Evolutionary conservation across 2,113 vertebrate species (phyloP).

Genomic region (Hassar affinis): DNA sequence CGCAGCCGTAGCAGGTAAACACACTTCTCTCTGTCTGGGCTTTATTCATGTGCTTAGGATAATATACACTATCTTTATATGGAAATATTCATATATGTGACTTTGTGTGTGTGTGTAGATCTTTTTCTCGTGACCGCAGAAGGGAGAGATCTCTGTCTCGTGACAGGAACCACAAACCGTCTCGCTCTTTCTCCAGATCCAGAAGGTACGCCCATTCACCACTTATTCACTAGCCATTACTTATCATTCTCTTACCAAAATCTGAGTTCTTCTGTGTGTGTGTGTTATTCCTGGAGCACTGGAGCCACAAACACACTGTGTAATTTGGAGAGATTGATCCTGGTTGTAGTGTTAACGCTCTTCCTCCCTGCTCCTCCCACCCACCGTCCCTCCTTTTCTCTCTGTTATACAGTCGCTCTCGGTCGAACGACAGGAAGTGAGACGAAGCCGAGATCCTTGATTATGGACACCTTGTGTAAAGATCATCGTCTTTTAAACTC

Average conservation of each 20-base stretch:
- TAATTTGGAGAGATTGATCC: too few species aligned
- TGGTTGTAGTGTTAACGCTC: not conserved
- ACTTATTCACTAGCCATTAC: not conserved
- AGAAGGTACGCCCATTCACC: constrained; percentile 75
- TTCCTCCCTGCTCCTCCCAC: not conserved
- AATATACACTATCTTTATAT: too few species aligned
- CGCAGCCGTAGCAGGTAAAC: constrained; percentile 94
- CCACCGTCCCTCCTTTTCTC: too few species aligned
- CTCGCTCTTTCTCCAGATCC: constrained; percentile 95
- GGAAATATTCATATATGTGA: too few species aligned
- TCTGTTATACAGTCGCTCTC: constrained; percentile 89
- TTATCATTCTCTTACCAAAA: too few species aligned
- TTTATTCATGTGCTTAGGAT: too few species aligned
- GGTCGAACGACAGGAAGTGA: constrained; percentile 93
- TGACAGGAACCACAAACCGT: constrained; percentile 97
- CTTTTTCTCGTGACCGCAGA: constrained; percentile 95
- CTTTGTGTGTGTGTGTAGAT: constrained; percentile 73
- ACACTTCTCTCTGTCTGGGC: too few species aligned
- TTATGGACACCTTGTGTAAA: constrained; percentile 42
- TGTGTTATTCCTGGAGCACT: too few species aligned
- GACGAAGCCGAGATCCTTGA: not conserved
- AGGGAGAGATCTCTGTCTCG: constrained; percentile 94
- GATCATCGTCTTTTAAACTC: constrained; percentile 57
- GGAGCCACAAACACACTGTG: too few species aligned
- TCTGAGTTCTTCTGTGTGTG: too few species aligned